Evolutionary conservation across 2,797 vertebrate species (phyloP), one percentile per base, ranked within the genome.

Genomic region (Spinus pinus): DNA sequence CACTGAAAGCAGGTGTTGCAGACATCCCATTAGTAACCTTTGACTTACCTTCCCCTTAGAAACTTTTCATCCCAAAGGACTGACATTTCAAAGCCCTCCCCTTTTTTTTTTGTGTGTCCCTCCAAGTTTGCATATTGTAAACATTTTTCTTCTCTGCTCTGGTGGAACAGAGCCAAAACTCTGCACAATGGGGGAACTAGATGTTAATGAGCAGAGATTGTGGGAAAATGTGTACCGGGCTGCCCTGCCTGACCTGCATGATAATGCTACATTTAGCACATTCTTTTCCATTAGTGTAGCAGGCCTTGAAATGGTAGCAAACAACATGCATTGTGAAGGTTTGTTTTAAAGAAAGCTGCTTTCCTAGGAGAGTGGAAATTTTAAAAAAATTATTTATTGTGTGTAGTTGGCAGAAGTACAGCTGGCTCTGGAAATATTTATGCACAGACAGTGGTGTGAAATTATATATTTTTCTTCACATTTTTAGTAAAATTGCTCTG

Each of bases 201-300:
- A 97, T 94, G 94, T 96, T 97, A 97, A 97, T 97, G 96, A 97
- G 95, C 87, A 71, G 91, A 97, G 96, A 97, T 97, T 97, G 97
- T 97, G 97, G 97, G 97, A 97, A 97, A 97, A 93, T 84, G 92
- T 94, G 94, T 97, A 94, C 70, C 13, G 37, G 88, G 83, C 77
- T 96, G 96, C 94, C 97, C 97, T 94, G 95, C 82, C 85, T 97
- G 97, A 97, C 97, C 97, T 90, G 93, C 77, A 84, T 95, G 96
- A 97, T 97, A 97, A 97, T 95, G 95, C 95, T 96, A 96, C 96
- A 96, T 97, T 97, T 96, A 97, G 95, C 94, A 95, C 95, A 97
- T 97, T 97, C 96, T 97, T 97, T 97, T 95, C 94, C 95, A 93
- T 94, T 96, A 95, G 94, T 93, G 90, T 93, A 75, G 77, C 94